Evolutionary conservation across 2,797 vertebrate genomes (phyloP).

Genomic region (Rhinoraja longicauda): DNA sequence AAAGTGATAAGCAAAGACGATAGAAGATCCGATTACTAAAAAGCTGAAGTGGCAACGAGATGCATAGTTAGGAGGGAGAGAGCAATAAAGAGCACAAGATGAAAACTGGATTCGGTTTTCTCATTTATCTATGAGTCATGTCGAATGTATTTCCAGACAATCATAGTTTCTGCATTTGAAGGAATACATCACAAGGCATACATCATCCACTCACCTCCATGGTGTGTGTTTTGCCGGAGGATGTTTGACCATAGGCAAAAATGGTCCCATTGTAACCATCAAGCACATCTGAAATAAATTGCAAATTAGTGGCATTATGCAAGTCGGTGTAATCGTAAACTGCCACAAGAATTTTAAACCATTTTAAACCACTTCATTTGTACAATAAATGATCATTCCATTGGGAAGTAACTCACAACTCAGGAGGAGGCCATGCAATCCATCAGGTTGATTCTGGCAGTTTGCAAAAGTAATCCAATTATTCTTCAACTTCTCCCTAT

Average conservation of each 20-base stretch:
- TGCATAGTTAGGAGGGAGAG: background rate
- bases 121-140: background rate
- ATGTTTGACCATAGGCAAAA: constrained; percentile 91
- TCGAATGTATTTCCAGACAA: background rate
- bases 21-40: background rate
- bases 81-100: background rate
- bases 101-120: background rate
- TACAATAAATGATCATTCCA: background rate
- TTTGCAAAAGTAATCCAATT: too few species aligned
- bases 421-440: too few species aligned
- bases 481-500: too few species aligned
- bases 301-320: background rate
- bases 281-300: constrained; percentile 71
- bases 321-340: background rate
- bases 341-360: background rate
- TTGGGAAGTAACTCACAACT: background rate
- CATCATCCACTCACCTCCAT: constrained; percentile 77
- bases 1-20: background rate
- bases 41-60: background rate
- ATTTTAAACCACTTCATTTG: background rate
- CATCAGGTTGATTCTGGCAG: too few species aligned
- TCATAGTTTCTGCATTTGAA: background rate
- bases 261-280: constrained; percentile 93
- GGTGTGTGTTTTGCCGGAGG: constrained; percentile 92
- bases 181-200: background rate